These are phyloP conservation scores for Thamnaconus septentrionalis DNA, from an alignment of 2,113 vertebrate genomes.

Conservation along the genomic window DNA sequence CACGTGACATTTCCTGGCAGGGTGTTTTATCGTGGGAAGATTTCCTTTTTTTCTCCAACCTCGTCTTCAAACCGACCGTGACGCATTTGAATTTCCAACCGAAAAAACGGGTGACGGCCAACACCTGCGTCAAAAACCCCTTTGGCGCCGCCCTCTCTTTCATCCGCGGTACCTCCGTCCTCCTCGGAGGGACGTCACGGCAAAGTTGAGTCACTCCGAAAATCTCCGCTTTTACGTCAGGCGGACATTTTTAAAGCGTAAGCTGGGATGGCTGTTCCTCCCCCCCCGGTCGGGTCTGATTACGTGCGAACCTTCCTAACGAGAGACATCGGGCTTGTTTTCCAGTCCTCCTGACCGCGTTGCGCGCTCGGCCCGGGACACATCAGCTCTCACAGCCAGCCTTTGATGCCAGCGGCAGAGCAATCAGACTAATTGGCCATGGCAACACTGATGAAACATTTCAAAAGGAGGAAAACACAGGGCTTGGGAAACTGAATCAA, in stretches of 20 bases:
- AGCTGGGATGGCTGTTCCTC: slow-evolving; percentile 68
- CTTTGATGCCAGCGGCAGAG: slow-evolving; percentile 75
- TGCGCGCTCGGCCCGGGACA: slow-evolving; percentile 51
- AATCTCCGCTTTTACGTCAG: slow-evolving; percentile 37
- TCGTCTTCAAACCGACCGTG: no score
- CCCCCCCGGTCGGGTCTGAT: slow-evolving; percentile 62
- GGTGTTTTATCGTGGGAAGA: no score
- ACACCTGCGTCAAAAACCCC: no score
- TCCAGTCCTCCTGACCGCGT: slow-evolving; percentile 52
- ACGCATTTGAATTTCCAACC: no score
- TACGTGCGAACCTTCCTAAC: slow-evolving; percentile 63
- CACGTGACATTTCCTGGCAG: no score
- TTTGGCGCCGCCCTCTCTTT: no score
- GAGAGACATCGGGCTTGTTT: slow-evolving; percentile 70
- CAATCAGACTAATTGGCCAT: slow-evolving; percentile 81
- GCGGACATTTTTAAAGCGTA: slow-evolving; percentile 52
- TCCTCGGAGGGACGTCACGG: no score
- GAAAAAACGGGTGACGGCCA: no score
- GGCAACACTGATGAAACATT: slow-evolving; percentile 78
- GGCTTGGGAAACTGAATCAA: slow-evolving; percentile 78
- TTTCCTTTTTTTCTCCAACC: no score
- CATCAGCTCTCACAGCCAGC: slow-evolving; percentile 51
- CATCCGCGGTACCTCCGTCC: no score
- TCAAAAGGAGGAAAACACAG: slow-evolving; percentile 69
- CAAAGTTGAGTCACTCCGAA: slow-evolving; percentile 2